Conservation (phyloP, 2,113 vertebrate genomes). For the Rousettus leschenaultii region DNA sequence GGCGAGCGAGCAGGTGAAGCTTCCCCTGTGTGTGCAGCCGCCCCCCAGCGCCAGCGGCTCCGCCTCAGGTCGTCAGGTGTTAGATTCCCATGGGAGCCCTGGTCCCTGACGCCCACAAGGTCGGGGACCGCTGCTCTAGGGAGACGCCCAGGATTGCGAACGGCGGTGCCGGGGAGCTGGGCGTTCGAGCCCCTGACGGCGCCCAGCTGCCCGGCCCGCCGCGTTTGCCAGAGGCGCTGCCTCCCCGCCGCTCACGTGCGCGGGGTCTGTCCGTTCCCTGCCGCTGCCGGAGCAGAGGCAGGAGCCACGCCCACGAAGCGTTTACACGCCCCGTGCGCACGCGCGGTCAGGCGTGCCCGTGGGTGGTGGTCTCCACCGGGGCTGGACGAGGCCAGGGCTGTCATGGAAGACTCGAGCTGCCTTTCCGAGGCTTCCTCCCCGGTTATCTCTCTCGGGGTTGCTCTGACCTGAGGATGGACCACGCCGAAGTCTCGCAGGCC, state of each 20-base stretch:
- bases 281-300: not conserved
- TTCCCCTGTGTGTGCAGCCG: too few species aligned
- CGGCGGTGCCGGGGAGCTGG: not conserved
- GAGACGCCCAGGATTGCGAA: not conserved
- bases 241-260: too few species aligned
- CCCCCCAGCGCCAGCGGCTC: too few species aligned
- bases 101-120: too few species aligned
- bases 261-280: not conserved
- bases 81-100: too few species aligned
- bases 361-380: not conserved
- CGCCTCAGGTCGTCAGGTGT: too few species aligned
- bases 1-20: too few species aligned
- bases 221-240: rapidly evolving
- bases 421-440: not conserved
- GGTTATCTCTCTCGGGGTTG: not conserved
- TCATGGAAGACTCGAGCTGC: not conserved
- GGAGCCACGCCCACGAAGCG: rapidly evolving
- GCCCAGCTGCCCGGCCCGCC: not conserved
- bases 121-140: too few species aligned
- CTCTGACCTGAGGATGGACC: not conserved
- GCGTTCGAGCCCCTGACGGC: not conserved
- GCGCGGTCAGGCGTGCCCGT: rapidly evolving
- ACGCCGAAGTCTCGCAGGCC: not conserved
- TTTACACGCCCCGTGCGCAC: too few species aligned
- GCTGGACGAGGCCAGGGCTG: not conserved